phyloP scores from a whole-genome alignment of 2,888 invertebrate species.

The Rosalia funebris region DNA sequence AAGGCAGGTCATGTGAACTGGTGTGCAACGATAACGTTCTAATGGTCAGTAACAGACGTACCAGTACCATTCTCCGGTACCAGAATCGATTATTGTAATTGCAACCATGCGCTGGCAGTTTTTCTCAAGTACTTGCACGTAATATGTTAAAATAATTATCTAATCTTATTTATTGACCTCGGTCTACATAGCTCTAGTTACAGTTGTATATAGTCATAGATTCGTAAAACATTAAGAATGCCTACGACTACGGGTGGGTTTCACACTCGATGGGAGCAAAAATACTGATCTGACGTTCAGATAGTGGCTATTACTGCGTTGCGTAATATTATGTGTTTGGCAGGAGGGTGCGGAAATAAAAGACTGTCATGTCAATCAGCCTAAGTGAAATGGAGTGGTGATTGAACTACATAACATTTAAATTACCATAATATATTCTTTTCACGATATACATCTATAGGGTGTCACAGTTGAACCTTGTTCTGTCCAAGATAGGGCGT shows the following conservation, averaged over 20 bases:
- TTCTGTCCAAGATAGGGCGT: too few relatives aligned
- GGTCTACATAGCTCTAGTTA: constrained; percentile 36
- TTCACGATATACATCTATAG: too few relatives aligned
- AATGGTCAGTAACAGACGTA: too few relatives aligned
- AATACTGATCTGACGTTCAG: background rate
- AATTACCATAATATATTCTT: too few relatives aligned
- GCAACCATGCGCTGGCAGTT: constrained; percentile 4
- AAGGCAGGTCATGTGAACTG: background rate
- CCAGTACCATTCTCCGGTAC: background rate
- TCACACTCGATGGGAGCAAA: background rate
- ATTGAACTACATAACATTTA: too few relatives aligned
- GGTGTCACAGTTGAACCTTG: too few relatives aligned
- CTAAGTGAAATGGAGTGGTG: background rate
- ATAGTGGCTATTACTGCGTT: background rate
- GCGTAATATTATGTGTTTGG: background rate
- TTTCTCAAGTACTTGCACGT: constrained; percentile 27
- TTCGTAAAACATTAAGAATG: constrained; percentile 18
- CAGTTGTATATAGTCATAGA: constrained; percentile 19
- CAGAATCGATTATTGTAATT: constrained; percentile 2
- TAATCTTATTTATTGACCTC: constrained; percentile 30
- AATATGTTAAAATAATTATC: constrained; percentile 22
- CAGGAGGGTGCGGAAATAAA: background rate
- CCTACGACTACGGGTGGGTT: background rate
- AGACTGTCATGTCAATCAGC: background rate
- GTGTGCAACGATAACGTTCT: too few relatives aligned